Evolutionary conservation across 1,140 invertebrate species (phyloP).

Genomic region (Probaryconus sp.): DNA sequence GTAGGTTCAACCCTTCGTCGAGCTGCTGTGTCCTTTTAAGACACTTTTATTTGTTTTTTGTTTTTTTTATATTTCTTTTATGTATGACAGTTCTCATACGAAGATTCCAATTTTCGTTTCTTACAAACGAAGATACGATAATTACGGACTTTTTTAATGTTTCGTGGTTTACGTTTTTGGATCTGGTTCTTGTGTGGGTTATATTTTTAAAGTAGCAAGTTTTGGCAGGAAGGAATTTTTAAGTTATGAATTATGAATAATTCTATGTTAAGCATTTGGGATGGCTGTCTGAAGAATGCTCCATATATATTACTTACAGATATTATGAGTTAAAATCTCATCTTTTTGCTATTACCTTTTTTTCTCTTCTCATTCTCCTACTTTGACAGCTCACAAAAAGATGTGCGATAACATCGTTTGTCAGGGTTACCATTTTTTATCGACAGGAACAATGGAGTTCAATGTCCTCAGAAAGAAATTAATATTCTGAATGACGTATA

Average conservation of each 20-base stretch:
- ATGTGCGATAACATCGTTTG: conserved; percentile 49
- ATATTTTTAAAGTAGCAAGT: too few relatives aligned
- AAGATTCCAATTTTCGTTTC: too few relatives aligned
- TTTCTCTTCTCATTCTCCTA: conserved; percentile 32
- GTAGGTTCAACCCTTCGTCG: conserved; percentile 22
- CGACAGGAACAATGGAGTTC: conserved; percentile 45
- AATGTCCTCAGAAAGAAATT: conserved; percentile 42
- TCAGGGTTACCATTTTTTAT: conserved; percentile 47
- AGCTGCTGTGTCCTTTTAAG: conserved; percentile 1
- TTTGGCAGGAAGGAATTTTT: too few relatives aligned
- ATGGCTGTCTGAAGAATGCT: conserved; percentile 9
- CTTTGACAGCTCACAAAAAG: conserved; percentile 49
- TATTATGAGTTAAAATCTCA: conserved; percentile 48
- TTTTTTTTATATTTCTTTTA: neutral
- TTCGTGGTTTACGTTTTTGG: too few relatives aligned
- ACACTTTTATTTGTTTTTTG: too few relatives aligned
- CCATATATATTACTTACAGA: conserved; percentile 31
- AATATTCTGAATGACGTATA: conserved; percentile 50
- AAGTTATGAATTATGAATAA: too few relatives aligned
- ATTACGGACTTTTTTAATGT: too few relatives aligned
- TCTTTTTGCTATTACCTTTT: conserved; percentile 37
- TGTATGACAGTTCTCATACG: neutral
- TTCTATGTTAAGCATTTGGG: too few relatives aligned
- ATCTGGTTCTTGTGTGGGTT: too few relatives aligned
- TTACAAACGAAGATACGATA: too few relatives aligned